Conservation (phyloP, 2,797 vertebrate species). For the Podargus strigoides region DNA sequence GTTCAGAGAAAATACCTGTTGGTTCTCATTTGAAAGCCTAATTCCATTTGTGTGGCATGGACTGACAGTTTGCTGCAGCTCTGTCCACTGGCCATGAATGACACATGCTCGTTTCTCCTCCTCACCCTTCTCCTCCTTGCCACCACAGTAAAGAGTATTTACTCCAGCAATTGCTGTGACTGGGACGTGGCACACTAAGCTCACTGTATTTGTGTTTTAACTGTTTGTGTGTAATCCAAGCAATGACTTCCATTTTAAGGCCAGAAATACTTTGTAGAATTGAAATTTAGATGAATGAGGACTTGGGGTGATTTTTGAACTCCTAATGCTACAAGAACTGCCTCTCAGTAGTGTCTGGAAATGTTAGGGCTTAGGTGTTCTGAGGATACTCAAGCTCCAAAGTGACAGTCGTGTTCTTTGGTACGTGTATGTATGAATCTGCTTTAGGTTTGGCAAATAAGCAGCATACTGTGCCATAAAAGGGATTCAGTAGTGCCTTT, state of each 20-base stretch:
- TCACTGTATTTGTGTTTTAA: background rate
- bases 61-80: background rate
- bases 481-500: background rate
- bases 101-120: fast-evolving
- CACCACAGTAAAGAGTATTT: background rate
- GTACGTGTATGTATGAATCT: fast-evolving
- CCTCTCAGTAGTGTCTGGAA: background rate
- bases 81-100: background rate
- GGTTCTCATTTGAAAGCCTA: background rate
- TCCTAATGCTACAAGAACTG: background rate
- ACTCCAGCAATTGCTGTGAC: background rate
- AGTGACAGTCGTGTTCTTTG: background rate
- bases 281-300: background rate
- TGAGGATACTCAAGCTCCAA: background rate
- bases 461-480: background rate
- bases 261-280: background rate
- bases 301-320: background rate
- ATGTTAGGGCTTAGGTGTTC: background rate
- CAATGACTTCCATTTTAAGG: background rate
- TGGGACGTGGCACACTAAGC: background rate
- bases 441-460: background rate
- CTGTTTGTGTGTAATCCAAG: background rate
- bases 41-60: background rate
- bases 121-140: background rate
- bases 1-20: background rate